Conservation (phyloP, 2,888 invertebrate species). For the Andrena fulva region DNA sequence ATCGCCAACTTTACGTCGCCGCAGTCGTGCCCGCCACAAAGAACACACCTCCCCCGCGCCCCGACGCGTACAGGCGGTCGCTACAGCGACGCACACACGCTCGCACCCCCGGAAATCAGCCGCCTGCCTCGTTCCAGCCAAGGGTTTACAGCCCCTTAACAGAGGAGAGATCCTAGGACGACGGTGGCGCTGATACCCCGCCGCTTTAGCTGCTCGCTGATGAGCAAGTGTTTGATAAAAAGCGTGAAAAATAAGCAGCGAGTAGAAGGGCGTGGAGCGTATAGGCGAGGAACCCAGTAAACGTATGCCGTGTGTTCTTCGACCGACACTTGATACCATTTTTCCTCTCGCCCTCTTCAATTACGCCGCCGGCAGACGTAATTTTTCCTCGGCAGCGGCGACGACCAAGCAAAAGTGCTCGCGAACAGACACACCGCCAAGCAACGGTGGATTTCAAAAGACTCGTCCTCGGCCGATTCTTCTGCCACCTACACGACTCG, state of each 20-base stretch:
- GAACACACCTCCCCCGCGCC: not conserved
- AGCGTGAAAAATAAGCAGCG: slow-evolving; percentile 46
- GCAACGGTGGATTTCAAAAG: slow-evolving; percentile 12
- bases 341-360: slow-evolving; percentile 36
- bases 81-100: not conserved
- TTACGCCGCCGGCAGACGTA: slow-evolving; percentile 39
- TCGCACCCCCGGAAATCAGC: not conserved
- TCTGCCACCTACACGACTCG: not conserved
- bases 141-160: slow-evolving; percentile 40
- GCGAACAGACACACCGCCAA: not conserved
- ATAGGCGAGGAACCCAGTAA: slow-evolving; percentile 6
- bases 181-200: slow-evolving; percentile 23
- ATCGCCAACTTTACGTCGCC: slow-evolving; percentile 47
- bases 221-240: slow-evolving; percentile 32
- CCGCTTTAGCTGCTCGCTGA: slow-evolving; percentile 23
- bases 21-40: slow-evolving; percentile 35
- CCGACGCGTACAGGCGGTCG: slow-evolving; percentile 9
- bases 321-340: slow-evolving; percentile 35
- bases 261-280: not conserved
- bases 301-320: slow-evolving; percentile 30
- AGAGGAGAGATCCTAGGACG: slow-evolving; percentile 11
- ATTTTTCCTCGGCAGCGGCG: slow-evolving; percentile 20
- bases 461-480: slow-evolving; percentile 14
- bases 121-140: slow-evolving; percentile 18
- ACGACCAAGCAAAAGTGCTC: not conserved